Evolutionary conservation across 1,140 invertebrate genomes (phyloP), one percentile per base, ranked within the genome.

Genomic region (Calephelis virginiensis): DNA sequence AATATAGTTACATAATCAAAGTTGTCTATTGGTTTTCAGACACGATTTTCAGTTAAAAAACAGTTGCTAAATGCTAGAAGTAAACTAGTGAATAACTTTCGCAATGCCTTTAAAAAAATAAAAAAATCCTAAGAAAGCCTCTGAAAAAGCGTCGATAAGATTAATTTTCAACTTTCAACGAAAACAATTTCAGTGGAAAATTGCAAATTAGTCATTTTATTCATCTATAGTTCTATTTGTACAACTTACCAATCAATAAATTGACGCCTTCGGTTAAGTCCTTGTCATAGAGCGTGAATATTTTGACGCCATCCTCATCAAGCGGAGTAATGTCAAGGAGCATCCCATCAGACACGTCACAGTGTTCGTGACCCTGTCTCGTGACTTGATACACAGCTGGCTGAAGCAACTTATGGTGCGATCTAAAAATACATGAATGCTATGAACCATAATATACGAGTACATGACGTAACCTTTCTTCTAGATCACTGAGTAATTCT

Each of bases 231-330:
- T 28, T 1, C 28, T 28, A 28, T 28, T 28, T 28, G 2, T 28
- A 11, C 14, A 53, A 53, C 40, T 74, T 74, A 95, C 94, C 93
- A 89, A 95, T 94, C 66, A 95, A 88, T 70, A 94, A 91, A 85
- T 95, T 95, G 72, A 94, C 93, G 69, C 94, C 94, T 75, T 94
- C 94, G 38, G 93, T 93, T 47, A 95, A 89, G 79, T 95, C 94
- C 85, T 94, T 94, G 77, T 95, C 94, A 75, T 94, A 94, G 4
- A 95, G 88, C 1, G 94, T 94, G 75, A 94, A 93, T 49, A 94
- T 89, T 73, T 94, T 94, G 64, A 92, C 91, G 14, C 92, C 93
- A 72, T 92, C 92, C 64, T 94, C 93, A 71, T 93, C 91, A 56
- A 94, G 86, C 2, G 94, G 94, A 9, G 94, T 94, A 66, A 94